Percentiles rank a stretch among this genome's conserved stretches.
These are phyloP conservation scores for Scomber japonicus DNA, from an alignment of 2,113 vertebrate genomes.

Conservation along the genomic window DNA sequence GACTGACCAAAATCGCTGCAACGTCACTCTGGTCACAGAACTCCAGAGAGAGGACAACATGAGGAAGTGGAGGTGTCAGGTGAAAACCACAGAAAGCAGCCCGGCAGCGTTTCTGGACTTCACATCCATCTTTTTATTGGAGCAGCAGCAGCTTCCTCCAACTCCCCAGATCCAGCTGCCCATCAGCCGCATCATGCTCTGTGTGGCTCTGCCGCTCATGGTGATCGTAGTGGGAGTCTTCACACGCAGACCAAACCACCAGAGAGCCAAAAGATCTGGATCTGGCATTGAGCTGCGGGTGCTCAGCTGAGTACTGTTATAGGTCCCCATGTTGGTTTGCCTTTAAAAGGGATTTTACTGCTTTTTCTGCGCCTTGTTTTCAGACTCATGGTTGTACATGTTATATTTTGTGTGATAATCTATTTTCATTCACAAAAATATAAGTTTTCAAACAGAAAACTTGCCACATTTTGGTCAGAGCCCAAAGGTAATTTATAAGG, in stretches of 20 bases:
- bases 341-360: neutral
- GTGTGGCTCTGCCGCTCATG: slow-evolving; percentile 55
- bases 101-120: slow-evolving; percentile 23
- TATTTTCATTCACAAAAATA: too few species aligned
- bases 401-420: too few species aligned
- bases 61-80: slow-evolving; percentile 64
- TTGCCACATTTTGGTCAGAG: neutral
- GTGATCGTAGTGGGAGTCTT: slow-evolving; percentile 45
- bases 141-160: neutral
- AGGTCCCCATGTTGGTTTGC: neutral
- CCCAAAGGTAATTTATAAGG: neutral
- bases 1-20: slow-evolving; percentile 33
- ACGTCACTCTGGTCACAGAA: slow-evolving; percentile 33
- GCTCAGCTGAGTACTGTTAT: neutral
- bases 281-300: slow-evolving; percentile 18
- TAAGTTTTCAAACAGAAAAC: too few species aligned
- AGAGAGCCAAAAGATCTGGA: neutral
- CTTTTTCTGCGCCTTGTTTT: neutral
- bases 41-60: slow-evolving; percentile 52
- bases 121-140: slow-evolving; percentile 48
- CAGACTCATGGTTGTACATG: too few species aligned
- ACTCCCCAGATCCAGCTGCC: neutral
- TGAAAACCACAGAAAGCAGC: slow-evolving; percentile 5
- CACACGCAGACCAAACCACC: slow-evolving; percentile 7
- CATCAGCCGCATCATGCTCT: slow-evolving; percentile 61